These are phyloP conservation scores for Hybognathus amarus DNA, from an alignment of 2,797 vertebrate species.

Conservation along the genomic window DNA sequence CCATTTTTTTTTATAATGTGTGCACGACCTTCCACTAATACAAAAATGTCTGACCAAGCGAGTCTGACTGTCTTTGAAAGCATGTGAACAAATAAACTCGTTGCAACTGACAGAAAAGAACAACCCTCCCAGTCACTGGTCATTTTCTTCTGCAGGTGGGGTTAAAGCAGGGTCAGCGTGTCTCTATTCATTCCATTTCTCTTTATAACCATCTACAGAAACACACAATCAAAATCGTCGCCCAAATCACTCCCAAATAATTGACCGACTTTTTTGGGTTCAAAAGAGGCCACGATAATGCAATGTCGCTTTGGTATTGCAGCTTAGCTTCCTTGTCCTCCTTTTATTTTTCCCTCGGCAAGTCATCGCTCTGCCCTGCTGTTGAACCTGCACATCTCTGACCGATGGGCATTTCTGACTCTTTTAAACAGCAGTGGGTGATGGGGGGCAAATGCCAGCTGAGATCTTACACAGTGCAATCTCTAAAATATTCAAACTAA, in stretches of 20 bases:
- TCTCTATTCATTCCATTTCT: slow-evolving; percentile 15
- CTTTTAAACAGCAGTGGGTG: slow-evolving; percentile 60
- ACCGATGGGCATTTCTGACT: slow-evolving; percentile 64
- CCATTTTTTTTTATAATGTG: neutral
- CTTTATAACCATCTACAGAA: slow-evolving; percentile 20
- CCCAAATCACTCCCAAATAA: slow-evolving; percentile 40
- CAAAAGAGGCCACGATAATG: slow-evolving; percentile 46
- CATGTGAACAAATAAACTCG: neutral
- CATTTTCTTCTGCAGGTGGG: slow-evolving; percentile 32
- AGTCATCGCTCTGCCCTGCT: slow-evolving; percentile 70
- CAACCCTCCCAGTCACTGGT: slow-evolving; percentile 17
- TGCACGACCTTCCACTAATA: neutral
- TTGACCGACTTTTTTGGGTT: slow-evolving; percentile 42
- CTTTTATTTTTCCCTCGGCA: slow-evolving; percentile 18
- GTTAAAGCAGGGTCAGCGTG: neutral
- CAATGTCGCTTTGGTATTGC: slow-evolving; percentile 25
- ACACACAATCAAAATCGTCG: slow-evolving; percentile 39
- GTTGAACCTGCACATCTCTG: slow-evolving; percentile 67
- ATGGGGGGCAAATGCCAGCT: slow-evolving; percentile 13
- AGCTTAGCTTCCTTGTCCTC: slow-evolving; percentile 15
- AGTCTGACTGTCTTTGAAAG: neutral
- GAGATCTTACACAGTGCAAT: slow-evolving; percentile 19
- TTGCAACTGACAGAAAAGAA: neutral
- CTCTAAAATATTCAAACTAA: neutral
- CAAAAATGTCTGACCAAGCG: neutral